phyloP scores from a whole-genome alignment of 2,113 vertebrate genomes.

The Chitala chitala region DNA sequence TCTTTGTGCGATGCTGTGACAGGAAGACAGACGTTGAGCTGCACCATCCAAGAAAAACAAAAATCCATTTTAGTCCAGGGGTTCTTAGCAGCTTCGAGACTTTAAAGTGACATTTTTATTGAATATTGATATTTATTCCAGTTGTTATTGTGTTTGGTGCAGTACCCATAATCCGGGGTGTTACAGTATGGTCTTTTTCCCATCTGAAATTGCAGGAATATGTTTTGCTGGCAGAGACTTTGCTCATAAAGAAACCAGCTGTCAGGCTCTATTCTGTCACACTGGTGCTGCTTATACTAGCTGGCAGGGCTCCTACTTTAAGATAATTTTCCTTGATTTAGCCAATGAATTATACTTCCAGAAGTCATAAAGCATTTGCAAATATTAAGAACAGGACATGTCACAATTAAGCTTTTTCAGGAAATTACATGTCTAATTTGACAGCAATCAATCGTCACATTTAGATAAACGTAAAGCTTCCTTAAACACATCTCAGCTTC shows the following conservation, averaged over 20 bases:
- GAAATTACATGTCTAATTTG: conserved; percentile 78
- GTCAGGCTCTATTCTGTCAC: conserved; percentile 44
- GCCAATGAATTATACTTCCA: conserved; percentile 61
- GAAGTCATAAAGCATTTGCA: conserved; percentile 54
- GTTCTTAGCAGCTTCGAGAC: not conserved
- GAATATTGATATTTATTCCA: conserved; percentile 5
- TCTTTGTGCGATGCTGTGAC: conserved; percentile 61
- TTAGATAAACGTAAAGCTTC: conserved; percentile 38
- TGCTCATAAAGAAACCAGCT: conserved; percentile 63
- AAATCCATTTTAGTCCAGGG: conserved; percentile 13
- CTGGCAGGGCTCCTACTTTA: conserved; percentile 61
- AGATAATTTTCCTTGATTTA: conserved; percentile 58
- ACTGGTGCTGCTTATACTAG: conserved; percentile 33
- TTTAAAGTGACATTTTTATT: conserved; percentile 12
- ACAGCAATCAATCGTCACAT: conserved; percentile 56
- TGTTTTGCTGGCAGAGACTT: conserved; percentile 33
- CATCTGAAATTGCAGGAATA: not conserved
- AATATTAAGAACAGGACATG: conserved; percentile 72
- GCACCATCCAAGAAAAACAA: not conserved
- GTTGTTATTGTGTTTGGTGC: not conserved
- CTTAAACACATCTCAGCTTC: not conserved
- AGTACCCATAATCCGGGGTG: not conserved
- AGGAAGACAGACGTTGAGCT: conserved; percentile 55
- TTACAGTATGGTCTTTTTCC: not conserved
- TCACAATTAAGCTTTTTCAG: conserved; percentile 67